Percentiles rank a stretch among this genome's conserved stretches.
Evolutionary conservation across 2,888 invertebrate species (phyloP).

Genomic region (Lochmaea crataegi): DNA sequence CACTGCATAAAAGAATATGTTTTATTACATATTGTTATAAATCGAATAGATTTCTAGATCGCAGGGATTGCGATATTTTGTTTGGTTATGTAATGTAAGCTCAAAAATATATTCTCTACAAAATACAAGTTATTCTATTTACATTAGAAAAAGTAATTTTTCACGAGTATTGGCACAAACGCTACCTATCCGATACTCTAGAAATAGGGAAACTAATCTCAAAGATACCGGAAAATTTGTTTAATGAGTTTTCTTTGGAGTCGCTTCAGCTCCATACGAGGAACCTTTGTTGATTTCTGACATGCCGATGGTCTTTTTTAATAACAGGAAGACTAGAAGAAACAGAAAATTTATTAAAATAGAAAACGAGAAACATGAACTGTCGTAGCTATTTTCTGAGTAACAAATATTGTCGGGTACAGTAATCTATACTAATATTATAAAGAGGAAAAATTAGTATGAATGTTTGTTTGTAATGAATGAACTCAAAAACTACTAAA

Average conservation of each 20-base stretch:
- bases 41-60: no score
- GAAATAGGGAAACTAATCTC: conserved; percentile 23
- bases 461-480: no score
- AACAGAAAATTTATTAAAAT: conserved; percentile 49
- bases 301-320: conserved; percentile 85
- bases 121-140: conserved; percentile 12
- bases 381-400: no score
- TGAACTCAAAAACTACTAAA: not conserved
- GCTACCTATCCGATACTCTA: conserved; percentile 31
- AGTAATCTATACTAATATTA: no score
- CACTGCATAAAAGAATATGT: no score
- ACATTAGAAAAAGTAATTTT: conserved; percentile 27
- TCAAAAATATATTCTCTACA: conserved; percentile 16
- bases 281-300: conserved; percentile 88
- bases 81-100: no score
- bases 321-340: conserved; percentile 78
- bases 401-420: no score
- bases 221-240: conserved; percentile 15
- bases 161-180: conserved; percentile 45
- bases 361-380: not conserved
- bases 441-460: no score
- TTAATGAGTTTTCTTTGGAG: conserved; percentile 66
- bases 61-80: no score
- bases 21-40: no score
- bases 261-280: conserved; percentile 77